Percentiles rank a stretch among this genome's conserved stretches.
phyloP scores from a whole-genome alignment of 1,140 invertebrate genomes.

The Cataglyphis hispanica region DNA sequence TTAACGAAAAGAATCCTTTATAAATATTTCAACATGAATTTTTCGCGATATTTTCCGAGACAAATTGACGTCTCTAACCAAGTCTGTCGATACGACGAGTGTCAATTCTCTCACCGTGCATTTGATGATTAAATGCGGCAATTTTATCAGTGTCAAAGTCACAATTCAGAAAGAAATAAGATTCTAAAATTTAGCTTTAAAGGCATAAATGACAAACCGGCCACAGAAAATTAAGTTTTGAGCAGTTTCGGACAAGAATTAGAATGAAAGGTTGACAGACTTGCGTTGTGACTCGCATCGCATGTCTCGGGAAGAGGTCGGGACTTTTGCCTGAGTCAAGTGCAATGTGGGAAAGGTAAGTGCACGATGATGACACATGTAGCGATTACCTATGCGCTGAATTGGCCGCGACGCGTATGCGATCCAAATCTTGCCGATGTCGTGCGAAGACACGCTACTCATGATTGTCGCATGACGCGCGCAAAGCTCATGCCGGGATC shows the following conservation, averaged over 20 bases:
- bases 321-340: not conserved
- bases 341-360: not conserved
- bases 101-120: not conserved
- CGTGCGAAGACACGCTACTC: slow-evolving; percentile 52
- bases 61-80: not conserved
- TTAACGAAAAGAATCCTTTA: too few species aligned
- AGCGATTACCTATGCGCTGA: slow-evolving; percentile 37
- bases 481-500: slow-evolving; percentile 56
- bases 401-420: slow-evolving; percentile 3
- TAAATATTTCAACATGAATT: not conserved
- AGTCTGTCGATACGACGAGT: not conserved
- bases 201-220: not conserved
- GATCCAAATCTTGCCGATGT: slow-evolving; percentile 16
- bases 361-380: not conserved
- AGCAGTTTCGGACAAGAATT: not conserved
- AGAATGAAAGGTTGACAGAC: not conserved
- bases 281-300: not conserved
- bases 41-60: not conserved
- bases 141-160: not conserved
- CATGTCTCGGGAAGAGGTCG: not conserved
- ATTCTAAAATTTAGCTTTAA: not conserved
- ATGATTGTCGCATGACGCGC: slow-evolving; percentile 71
- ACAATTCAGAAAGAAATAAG: too few species aligned
- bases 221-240: too few species aligned
- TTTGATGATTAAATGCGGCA: not conserved